Evolutionary conservation across 2,888 invertebrate species (phyloP).

Genomic region (Drosophila fungiperda): DNA sequence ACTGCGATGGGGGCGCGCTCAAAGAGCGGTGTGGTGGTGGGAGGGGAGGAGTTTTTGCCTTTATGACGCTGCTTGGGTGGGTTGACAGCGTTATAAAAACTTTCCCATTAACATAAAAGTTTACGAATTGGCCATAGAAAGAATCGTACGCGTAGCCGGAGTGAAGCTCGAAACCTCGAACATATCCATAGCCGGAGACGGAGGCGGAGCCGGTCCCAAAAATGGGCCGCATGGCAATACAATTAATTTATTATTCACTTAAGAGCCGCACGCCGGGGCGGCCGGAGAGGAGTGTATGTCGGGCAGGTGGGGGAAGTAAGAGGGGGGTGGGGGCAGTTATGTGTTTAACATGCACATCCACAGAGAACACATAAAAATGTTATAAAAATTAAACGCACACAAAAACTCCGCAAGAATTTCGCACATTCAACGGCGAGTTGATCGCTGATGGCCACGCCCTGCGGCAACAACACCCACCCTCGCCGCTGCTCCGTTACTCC

Average conservation of each 20-base stretch:
- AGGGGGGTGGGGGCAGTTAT: neutral
- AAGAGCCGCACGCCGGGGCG: constrained; percentile 58
- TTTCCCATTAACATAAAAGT: constrained; percentile 70
- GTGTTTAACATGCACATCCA: constrained; percentile 60
- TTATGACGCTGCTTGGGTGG: neutral
- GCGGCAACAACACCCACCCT: neutral
- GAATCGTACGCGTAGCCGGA: constrained; percentile 25
- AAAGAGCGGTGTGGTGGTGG: neutral
- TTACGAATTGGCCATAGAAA: constrained; percentile 47
- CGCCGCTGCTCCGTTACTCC: neutral
- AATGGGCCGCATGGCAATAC: constrained; percentile 75
- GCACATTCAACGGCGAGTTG: constrained; percentile 59
- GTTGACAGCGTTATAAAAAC: constrained; percentile 50
- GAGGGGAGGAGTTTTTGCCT: neutral
- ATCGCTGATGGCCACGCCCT: constrained; percentile 47
- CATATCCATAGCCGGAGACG: neutral
- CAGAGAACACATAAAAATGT: constrained; percentile 72
- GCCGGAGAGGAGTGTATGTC: neutral
- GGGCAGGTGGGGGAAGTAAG: neutral
- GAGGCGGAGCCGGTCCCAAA: constrained; percentile 17
- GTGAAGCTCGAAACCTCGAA: neutral
- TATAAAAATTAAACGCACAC: constrained; percentile 75
- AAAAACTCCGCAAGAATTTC: constrained; percentile 68
- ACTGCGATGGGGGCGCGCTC: constrained; percentile 4
- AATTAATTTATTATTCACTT: constrained; percentile 80